Evolutionary conservation across 2,888 invertebrate species (phyloP), one percentile per base, ranked within the genome.

Genomic region (Eristalinus sepulchralis): DNA sequence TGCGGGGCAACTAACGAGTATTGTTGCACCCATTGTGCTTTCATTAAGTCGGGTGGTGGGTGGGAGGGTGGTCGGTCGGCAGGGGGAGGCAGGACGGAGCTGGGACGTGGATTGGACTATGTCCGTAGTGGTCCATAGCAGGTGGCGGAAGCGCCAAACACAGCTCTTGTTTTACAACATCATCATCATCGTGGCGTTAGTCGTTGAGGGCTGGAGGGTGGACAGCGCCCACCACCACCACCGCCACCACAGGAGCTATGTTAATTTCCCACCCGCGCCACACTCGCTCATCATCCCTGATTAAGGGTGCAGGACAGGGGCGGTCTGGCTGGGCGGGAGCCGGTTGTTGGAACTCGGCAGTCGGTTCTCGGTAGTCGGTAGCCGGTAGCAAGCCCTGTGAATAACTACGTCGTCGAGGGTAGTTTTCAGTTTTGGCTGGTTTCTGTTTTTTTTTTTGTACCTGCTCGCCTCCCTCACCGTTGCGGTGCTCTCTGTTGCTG

Each of bases 131-230:
- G 72, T 62, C 53, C 60, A 70, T 24, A 33, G 39, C n/a, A 53
- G 76, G 75, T 70, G 72, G 81, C 82, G 60, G 85, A 81, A 73
- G 67, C 70, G 62, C 47, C 57, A 76, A 71, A 71, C 71, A 34
- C 55, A 39, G 55, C 66, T 79, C 86, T 75, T 86, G 86, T 86
- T 86, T 81, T 80, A 86, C 86, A 86, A 71, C 82, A 71, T 83
- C 78, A 79, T 83, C 76, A 84, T 75, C 72, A 55, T 66, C 60
- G 53, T 68, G 36, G 39, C 57, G 47, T 33, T 64, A 55, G 62
- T 80, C 36, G 53, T 11, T 57, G 47, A 73, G 27, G 59, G 47
- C 20, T 33, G 24, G 20, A 55, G 36, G 75, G 68, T 47, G 82
- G 77, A 70, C 76, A 77, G 39, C 72, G 60, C 62, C 31, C 27